phyloP scores from a whole-genome alignment of 2,888 invertebrate genomes.

The Conistra vaccinii region DNA sequence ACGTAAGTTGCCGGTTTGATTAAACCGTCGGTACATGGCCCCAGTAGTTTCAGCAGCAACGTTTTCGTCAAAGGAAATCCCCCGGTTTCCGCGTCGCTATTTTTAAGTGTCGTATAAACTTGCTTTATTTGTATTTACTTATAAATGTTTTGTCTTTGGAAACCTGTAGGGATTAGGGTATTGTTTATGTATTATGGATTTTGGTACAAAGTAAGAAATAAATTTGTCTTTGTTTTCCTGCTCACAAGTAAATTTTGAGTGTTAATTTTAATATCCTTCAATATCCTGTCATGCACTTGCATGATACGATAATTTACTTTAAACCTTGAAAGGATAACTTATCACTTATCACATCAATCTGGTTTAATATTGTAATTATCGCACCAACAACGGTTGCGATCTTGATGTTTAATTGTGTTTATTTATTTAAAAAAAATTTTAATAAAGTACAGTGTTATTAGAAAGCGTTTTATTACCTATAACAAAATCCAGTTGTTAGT shows the following conservation, averaged over 20 bases:
- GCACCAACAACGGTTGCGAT: too few relatives aligned
- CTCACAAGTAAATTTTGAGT: background rate
- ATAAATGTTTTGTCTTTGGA: conserved; percentile 24
- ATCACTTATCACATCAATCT: too few relatives aligned
- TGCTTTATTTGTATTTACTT: conserved; percentile 34
- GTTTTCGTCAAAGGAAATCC: conserved; percentile 65
- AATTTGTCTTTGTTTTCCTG: background rate
- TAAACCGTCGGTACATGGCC: conserved; percentile 65
- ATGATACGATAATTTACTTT: too few relatives aligned
- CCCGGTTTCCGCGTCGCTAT: conserved; percentile 44
- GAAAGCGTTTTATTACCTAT: too few relatives aligned
- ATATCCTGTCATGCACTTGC: background rate
- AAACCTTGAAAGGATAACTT: too few relatives aligned
- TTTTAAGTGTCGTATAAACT: conserved; percentile 62
- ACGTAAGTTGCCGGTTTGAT: conserved; percentile 66
- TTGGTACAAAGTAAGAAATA: too few relatives aligned
- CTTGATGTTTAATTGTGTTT: too few relatives aligned
- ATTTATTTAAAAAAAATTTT: too few relatives aligned
- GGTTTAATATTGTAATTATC: too few relatives aligned
- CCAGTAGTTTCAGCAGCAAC: conserved; percentile 50
- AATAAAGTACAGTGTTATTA: too few relatives aligned
- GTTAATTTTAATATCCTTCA: background rate
- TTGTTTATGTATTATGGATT: too few relatives aligned
- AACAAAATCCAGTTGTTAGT: too few relatives aligned
- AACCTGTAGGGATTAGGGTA: conserved; percentile 19